Evolutionary conservation across 2,797 vertebrate genomes (phyloP).

Genomic region (Danio jaintianensis): DNA sequence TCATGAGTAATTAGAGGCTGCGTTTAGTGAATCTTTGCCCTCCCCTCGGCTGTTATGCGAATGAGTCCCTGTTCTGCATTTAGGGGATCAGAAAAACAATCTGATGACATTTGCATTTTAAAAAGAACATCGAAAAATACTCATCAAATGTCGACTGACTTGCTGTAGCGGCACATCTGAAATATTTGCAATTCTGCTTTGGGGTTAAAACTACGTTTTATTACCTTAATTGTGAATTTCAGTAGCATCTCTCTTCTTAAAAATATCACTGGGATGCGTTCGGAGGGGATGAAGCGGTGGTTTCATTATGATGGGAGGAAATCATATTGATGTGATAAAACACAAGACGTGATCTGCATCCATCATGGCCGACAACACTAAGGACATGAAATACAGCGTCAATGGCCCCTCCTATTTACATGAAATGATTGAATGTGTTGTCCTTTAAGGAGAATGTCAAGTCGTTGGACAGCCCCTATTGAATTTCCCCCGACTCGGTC

Average conservation of each 20-base stretch:
- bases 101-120: conserved; percentile 48
- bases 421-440: conserved; percentile 75
- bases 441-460: conserved; percentile 68
- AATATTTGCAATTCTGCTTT: not conserved
- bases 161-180: conserved; percentile 1
- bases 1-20: conserved; percentile 63
- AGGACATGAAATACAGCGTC: conserved; percentile 70
- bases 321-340: conserved; percentile 76
- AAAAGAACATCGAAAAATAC: conserved; percentile 16
- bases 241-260: conserved; percentile 5
- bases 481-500: conserved; percentile 42
- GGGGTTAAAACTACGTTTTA: conserved; percentile 22
- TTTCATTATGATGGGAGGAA: conserved; percentile 61
- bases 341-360: conserved; percentile 69
- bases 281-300: conserved; percentile 15
- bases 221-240: conserved; percentile 28
- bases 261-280: conserved; percentile 3
- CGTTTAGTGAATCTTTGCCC: conserved; percentile 48
- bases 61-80: conserved; percentile 55
- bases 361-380: conserved; percentile 69
- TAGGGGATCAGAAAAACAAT: conserved; percentile 41
- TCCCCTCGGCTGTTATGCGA: conserved; percentile 41
- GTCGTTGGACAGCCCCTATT: conserved; percentile 52
- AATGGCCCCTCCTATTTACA: conserved; percentile 71
- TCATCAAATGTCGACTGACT: not conserved